Evolutionary conservation across 2,797 vertebrate species (phyloP).

Genomic region (Eulemur coronatus): DNA sequence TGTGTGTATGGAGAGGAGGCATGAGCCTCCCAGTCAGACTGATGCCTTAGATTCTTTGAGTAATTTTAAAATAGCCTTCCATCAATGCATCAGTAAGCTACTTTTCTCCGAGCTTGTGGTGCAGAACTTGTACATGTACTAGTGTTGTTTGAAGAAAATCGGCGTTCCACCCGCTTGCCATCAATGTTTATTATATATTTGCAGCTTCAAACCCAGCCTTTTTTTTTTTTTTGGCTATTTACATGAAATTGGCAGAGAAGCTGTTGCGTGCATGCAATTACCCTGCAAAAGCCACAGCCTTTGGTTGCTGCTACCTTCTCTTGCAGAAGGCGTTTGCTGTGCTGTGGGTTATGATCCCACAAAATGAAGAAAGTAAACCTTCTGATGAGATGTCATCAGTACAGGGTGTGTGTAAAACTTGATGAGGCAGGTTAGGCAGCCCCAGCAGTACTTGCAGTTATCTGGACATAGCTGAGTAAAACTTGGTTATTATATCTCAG

Average conservation of each 20-base stretch:
- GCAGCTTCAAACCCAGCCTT: not conserved
- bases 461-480: conserved; percentile 66
- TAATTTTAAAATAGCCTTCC: conserved; percentile 74
- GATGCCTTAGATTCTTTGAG: conserved; percentile 76
- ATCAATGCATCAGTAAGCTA: conserved; percentile 80
- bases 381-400: conserved; percentile 19
- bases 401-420: conserved; percentile 76
- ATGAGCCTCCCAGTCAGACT: conserved; percentile 74
- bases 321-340: conserved; percentile 71
- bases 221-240: not conserved
- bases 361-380: conserved; percentile 69
- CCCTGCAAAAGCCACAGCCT: conserved; percentile 66
- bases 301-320: conserved; percentile 56
- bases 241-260: conserved; percentile 55
- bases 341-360: conserved; percentile 43
- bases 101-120: conserved; percentile 75
- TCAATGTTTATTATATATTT: conserved; percentile 6
- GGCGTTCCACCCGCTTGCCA: not conserved
- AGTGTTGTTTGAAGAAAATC: conserved; percentile 42
- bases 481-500: conserved; percentile 69
- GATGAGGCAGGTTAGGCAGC: conserved; percentile 57
- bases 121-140: conserved; percentile 81
- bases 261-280: conserved; percentile 57
- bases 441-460: conserved; percentile 55
- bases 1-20: conserved; percentile 59